phyloP scores from a whole-genome alignment of 2,888 invertebrate genomes.

The Heterodera filipjevi region DNA sequence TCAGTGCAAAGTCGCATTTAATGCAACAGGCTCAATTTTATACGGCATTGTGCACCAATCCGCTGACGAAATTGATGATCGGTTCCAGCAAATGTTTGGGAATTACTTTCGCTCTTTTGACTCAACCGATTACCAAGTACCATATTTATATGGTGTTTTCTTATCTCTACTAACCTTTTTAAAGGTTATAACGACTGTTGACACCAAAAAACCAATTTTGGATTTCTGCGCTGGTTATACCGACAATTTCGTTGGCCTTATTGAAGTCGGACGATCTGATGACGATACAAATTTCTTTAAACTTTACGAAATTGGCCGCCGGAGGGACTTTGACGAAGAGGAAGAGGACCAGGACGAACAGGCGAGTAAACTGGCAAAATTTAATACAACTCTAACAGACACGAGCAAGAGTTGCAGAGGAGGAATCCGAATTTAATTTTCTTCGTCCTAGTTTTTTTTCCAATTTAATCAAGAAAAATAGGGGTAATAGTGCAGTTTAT shows the following conservation, averaged over 20 bases:
- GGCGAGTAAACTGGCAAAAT: not conserved
- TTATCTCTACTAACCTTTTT: conserved; percentile 27
- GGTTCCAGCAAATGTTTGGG: conserved; percentile 33
- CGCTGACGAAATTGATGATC: conserved; percentile 34
- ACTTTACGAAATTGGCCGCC: conserved; percentile 87
- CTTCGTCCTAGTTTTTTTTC: too few relatives aligned
- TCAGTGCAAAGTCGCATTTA: conserved; percentile 86
- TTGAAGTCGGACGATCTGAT: conserved; percentile 72
- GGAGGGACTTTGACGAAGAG: conserved; percentile 69
- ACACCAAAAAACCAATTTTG: conserved; percentile 86
- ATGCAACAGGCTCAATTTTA: conserved; percentile 81
- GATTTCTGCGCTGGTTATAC: conserved; percentile 81
- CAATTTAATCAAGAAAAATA: too few relatives aligned
- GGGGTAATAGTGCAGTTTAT: too few relatives aligned
- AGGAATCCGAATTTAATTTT: too few relatives aligned
- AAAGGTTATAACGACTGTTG: conserved; percentile 79
- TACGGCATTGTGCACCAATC: conserved; percentile 73
- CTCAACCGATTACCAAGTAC: conserved; percentile 79
- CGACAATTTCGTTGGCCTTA: conserved; percentile 85
- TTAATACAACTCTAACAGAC: not conserved
- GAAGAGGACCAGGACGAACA: conserved; percentile 39
- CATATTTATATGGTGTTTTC: not conserved
- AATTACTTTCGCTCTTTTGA: conserved; percentile 84
- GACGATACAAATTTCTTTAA: conserved; percentile 75
- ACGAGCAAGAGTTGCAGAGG: too few relatives aligned